Evolutionary conservation across 30 jellyfish, hydroid and myxozoan species (phyloP).

Genomic region (Pelagia noctiluca): DNA sequence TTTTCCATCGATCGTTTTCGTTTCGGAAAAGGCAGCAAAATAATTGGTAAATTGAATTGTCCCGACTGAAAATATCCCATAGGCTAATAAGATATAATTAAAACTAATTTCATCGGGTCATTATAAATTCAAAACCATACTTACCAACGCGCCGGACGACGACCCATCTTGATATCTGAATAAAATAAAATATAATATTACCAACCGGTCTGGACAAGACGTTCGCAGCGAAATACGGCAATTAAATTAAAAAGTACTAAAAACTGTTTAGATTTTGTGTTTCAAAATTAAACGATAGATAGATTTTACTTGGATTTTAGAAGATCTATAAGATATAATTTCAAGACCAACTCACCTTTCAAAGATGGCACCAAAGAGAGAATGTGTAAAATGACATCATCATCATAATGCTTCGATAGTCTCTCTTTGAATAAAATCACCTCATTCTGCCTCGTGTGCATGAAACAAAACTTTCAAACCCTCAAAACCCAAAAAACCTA

Average conservation of each 20-base stretch:
- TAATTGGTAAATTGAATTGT: no score
- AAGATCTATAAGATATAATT: background rate
- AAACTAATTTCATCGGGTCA: no score
- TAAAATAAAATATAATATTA: background rate
- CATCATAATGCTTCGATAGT: background rate
- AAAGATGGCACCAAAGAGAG: background rate
- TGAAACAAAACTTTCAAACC: no score
- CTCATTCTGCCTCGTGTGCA: background rate
- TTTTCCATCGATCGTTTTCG: no score
- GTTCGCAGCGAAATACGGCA: background rate
- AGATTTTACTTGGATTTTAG: background rate
- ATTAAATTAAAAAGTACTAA: background rate
- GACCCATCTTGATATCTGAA: conserved; percentile 94
- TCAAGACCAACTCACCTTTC: background rate
- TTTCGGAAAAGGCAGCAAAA: no score
- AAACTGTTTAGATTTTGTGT: no score
- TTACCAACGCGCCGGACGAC: conserved; percentile 99
- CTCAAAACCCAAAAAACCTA: no score
- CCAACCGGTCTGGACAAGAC: background rate
- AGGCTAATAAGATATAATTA: no score
- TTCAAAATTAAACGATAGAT: no score
- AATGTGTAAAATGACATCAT: background rate
- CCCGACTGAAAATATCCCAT: no score
- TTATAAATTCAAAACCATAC: conserved; percentile 6
- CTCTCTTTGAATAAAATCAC: background rate